phyloP scores from a whole-genome alignment of 2,888 invertebrate species.

The Hirudinaria manillensis region DNA sequence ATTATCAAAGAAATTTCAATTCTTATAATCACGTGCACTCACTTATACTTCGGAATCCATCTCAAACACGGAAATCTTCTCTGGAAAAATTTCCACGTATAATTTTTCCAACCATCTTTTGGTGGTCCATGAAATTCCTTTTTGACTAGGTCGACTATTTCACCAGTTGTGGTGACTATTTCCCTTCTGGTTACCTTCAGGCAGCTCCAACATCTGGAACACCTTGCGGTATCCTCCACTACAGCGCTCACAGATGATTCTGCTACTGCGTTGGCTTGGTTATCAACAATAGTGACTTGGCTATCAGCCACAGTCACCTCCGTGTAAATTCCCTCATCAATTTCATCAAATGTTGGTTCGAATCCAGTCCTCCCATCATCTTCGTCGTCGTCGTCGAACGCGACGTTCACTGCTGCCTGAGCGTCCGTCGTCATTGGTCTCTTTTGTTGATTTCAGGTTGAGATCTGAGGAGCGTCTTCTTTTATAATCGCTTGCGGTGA shows the following conservation, averaged over 20 bases:
- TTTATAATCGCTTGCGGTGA: too few relatives aligned
- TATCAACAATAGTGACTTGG: not conserved
- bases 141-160: not conserved
- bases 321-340: constrained; percentile 17
- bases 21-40: not conserved
- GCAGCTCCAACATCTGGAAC: not conserved
- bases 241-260: not conserved
- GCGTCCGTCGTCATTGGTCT: too few relatives aligned
- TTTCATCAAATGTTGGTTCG: constrained; percentile 21
- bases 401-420: not conserved
- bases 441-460: too few relatives aligned
- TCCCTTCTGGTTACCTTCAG: not conserved
- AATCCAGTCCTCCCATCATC: constrained; percentile 3
- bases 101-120: not conserved
- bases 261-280: too few relatives aligned
- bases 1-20: not conserved
- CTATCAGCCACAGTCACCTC: not conserved
- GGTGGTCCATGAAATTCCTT: not conserved
- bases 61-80: constrained; percentile 19
- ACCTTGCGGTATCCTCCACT: not conserved
- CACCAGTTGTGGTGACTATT: not conserved
- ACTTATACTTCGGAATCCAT: constrained; percentile 30
- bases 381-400: constrained; percentile 1
- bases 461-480: too few relatives aligned
- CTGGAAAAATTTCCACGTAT: not conserved